phyloP scores from a whole-genome alignment of 2,888 invertebrate genomes.

The Pycnomerus fuliginosus region DNA sequence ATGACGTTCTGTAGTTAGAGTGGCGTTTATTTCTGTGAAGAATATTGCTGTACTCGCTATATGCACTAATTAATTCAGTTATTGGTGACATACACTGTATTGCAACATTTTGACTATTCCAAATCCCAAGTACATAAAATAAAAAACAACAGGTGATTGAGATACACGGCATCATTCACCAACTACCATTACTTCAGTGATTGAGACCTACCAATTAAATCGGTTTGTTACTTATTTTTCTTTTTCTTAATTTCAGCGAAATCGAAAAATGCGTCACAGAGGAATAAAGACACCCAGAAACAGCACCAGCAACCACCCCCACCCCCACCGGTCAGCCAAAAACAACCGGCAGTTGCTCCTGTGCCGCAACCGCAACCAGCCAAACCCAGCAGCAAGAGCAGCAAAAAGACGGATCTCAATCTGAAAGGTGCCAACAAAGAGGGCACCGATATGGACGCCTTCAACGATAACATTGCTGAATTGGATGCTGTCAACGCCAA shows the following conservation, averaged over 20 bases:
- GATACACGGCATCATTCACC: too few relatives aligned
- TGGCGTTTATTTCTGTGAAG: constrained; percentile 39
- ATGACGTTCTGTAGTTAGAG: constrained; percentile 28
- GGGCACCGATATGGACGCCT: constrained; percentile 63
- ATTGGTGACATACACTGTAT: constrained; percentile 32
- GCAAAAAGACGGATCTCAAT: constrained; percentile 58
- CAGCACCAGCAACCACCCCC: constrained; percentile 21
- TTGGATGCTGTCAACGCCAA: constrained; percentile 27
- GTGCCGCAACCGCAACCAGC: constrained; percentile 51
- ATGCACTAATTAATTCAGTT: constrained; percentile 25
- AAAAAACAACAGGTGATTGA: too few relatives aligned
- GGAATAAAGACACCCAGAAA: constrained; percentile 37
- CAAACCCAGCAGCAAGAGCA: constrained; percentile 55
- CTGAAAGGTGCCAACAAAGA: constrained; percentile 61
- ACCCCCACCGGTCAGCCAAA: constrained; percentile 17
- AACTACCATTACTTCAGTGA: too few relatives aligned
- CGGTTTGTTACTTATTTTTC: constrained; percentile 6
- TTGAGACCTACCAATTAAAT: too few relatives aligned
- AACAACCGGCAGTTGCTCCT: constrained; percentile 27
- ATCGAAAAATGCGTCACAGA: constrained; percentile 43
- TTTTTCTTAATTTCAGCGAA: constrained; percentile 42
- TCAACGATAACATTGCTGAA: constrained; percentile 50
- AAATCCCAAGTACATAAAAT: too few relatives aligned
- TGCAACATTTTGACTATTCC: constrained; percentile 34
- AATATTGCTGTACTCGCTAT: constrained; percentile 36